phyloP scores from a whole-genome alignment of 2,888 invertebrate species.

The Synergus umbraculus region DNA sequence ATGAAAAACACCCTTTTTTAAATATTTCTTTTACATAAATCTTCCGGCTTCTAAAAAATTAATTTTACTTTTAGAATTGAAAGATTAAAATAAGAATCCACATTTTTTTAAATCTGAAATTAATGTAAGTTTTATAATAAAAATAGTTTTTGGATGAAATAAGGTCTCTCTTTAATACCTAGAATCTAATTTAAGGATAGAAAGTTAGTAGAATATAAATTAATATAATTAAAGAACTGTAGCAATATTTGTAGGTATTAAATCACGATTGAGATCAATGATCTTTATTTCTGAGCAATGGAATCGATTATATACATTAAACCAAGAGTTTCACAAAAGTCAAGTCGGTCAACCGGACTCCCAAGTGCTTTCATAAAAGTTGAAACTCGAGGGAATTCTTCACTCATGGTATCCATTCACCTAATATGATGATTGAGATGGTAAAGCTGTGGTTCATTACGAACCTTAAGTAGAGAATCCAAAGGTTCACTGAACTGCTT shows the following conservation, averaged over 20 bases:
- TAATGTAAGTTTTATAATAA: too few species aligned
- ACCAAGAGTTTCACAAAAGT: slow-evolving; percentile 40
- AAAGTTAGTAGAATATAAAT: background rate
- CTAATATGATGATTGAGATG: slow-evolving; percentile 22
- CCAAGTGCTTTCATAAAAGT: slow-evolving; percentile 42
- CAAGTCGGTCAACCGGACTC: slow-evolving; percentile 43
- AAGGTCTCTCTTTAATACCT: too few species aligned
- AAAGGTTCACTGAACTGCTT: background rate
- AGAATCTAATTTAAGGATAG: too few species aligned
- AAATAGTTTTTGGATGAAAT: background rate
- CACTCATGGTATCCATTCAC: slow-evolving; percentile 1
- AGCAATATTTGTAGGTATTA: background rate
- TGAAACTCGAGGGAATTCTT: slow-evolving; percentile 37
- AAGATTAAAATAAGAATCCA: too few species aligned
- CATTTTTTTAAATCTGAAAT: too few species aligned
- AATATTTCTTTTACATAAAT: too few species aligned
- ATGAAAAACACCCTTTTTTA: background rate
- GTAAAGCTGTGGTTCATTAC: slow-evolving; percentile 9
- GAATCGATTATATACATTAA: slow-evolving; percentile 35
- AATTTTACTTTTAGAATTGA: too few species aligned
- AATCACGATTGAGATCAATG: slow-evolving; percentile 27
- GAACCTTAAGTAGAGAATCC: background rate
- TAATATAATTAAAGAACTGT: background rate
- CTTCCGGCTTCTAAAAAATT: too few species aligned
- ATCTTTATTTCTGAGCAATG: slow-evolving; percentile 17